phyloP scores from a whole-genome alignment of 2,888 invertebrate species.

The Meta bourneti region DNA sequence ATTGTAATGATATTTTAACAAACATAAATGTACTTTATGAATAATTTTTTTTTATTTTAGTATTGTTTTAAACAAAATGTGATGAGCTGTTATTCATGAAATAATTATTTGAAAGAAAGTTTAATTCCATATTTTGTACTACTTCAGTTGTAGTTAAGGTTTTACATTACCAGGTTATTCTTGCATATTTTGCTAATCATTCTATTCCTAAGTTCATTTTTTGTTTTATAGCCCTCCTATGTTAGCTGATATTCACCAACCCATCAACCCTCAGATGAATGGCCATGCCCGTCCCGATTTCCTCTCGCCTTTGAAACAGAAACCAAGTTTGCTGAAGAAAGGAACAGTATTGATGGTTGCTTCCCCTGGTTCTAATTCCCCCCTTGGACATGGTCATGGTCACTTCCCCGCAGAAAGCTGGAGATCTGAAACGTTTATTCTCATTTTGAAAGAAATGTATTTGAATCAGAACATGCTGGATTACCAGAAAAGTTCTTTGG shows the following conservation, averaged over 20 bases:
- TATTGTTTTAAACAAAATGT: too few species aligned
- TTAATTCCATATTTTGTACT: too few species aligned
- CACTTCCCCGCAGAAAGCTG: constrained; percentile 84
- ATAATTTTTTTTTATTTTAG: too few species aligned
- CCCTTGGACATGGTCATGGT: constrained; percentile 3
- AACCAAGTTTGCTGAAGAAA: constrained; percentile 66
- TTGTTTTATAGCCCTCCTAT: constrained; percentile 28
- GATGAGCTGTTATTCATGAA: too few species aligned
- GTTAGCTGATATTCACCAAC: constrained; percentile 11
- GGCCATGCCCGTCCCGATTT: constrained; percentile 33
- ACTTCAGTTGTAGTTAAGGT: too few species aligned
- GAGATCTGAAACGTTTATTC: constrained; percentile 91
- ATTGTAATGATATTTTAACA: too few species aligned
- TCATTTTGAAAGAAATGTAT: constrained; percentile 92
- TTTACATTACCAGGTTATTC: too few species aligned
- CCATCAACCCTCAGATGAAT: constrained; percentile 10
- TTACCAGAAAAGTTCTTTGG: constrained; percentile 19
- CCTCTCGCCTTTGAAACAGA: constrained; percentile 46
- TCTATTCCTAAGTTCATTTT: neutral
- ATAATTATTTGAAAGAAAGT: too few species aligned
- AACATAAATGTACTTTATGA: too few species aligned
- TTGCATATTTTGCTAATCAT: too few species aligned
- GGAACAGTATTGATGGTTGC: constrained; percentile 58
- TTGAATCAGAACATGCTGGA: constrained; percentile 83
- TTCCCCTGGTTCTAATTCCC: constrained; percentile 13